Percentiles rank a stretch among this genome's conserved stretches.
Evolutionary conservation across 2,113 vertebrate species (phyloP).

Genomic region (Ammodramus savannarum): DNA sequence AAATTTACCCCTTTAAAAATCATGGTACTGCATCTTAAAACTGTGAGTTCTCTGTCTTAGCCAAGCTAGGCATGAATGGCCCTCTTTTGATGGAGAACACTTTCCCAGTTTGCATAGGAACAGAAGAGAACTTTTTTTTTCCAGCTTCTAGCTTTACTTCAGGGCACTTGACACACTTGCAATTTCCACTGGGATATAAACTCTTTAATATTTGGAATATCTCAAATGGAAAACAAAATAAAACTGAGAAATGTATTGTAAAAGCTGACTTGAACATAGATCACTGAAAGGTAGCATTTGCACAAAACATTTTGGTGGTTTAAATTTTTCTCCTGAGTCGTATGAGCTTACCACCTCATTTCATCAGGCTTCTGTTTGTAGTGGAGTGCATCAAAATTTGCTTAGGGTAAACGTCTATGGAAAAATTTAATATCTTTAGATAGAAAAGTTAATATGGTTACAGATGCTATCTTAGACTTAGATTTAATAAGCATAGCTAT

Average conservation of each 20-base stretch:
- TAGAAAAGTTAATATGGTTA: neutral
- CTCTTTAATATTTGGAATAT: neutral
- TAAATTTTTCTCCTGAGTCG: neutral
- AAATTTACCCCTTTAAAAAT: neutral
- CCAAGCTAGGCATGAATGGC: neutral
- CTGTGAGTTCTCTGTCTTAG: neutral
- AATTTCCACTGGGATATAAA: neutral
- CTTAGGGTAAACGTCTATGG: neutral
- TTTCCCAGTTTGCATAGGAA: neutral
- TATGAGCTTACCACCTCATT: neutral
- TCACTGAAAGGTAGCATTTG: neutral
- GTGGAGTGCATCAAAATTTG: neutral
- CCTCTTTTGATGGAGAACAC: neutral
- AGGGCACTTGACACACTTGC: neutral
- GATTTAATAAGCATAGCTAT: neutral
- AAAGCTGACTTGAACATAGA: neutral
- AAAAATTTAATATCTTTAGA: neutral
- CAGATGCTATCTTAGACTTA: neutral
- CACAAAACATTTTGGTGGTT: neutral
- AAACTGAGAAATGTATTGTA: neutral
- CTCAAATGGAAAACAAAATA: neutral
- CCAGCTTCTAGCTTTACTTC: neutral
- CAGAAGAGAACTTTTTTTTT: neutral
- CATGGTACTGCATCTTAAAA: neutral
- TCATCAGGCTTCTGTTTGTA: neutral